Evolutionary conservation across 2,113 vertebrate species (phyloP), one percentile per base, ranked within the genome.

Genomic region (Thalassoma bifasciatum): DNA sequence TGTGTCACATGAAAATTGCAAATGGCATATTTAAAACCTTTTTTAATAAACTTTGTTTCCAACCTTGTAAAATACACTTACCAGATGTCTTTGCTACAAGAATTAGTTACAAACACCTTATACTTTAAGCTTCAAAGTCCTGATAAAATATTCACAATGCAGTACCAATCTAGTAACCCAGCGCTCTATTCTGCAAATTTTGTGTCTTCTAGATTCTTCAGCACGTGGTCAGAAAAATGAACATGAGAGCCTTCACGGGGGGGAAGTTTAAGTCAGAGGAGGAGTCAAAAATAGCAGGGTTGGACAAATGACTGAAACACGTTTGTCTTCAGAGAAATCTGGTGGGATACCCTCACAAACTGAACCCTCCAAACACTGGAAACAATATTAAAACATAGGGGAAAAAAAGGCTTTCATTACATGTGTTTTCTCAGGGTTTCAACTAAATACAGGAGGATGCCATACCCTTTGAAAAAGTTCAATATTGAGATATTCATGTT

Each of bases 201-300:
- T 58, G 30, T 72, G 19, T 75, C 17, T 42, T 21, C 38, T 50
- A 65, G 34, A 60, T 64, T 68, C 69, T 69, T 67, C 69, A 52
- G 42, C 58, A 50, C 4, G 38, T 75, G 58, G 68, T 64, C 64
- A 75, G 53, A 26, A 75, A n/a, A 80, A 24, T 79, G 58, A 73
- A 71, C 26, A 63, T 38, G 47, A 75, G 74, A 72, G 5, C 60
- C 56, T 66, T 14, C 38, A 79, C 68, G 75, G 81, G 84, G 77
- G 77, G 12, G 59, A 53, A 49, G 22, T 34, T 47, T 50, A 36
- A 12, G 30, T 30, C 50, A 59, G 68, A 81, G 84, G 90, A 89
- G 88, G 84, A 83, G 87, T 81, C 84, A 12, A 57, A 86, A 77
- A 14, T 70, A 34, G 5, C 8, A 36, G 36, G 61, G 30, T 36